Conservation (phyloP, 2,797 vertebrate species). For the Prionace glauca region DNA sequence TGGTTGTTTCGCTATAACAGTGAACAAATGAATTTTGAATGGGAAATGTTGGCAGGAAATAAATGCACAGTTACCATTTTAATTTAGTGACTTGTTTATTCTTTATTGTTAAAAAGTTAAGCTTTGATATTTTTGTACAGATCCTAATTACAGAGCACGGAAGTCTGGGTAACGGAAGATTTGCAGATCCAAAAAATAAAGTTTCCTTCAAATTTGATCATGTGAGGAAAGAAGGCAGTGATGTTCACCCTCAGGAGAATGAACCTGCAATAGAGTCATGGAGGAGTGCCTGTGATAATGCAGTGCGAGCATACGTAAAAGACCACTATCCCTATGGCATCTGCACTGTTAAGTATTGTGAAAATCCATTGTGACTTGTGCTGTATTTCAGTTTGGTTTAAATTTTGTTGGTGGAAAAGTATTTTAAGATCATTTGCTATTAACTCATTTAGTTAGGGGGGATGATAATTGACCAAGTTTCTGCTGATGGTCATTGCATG, state of each 20-base stretch:
- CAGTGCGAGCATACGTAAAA: slow-evolving; percentile 78
- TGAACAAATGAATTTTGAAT: background rate
- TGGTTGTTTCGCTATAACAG: background rate
- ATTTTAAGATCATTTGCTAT: background rate
- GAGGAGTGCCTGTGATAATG: slow-evolving; percentile 81
- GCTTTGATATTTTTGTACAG: slow-evolving; percentile 52
- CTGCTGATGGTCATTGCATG: background rate
- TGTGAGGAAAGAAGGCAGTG: slow-evolving; percentile 83
- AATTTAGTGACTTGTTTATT: background rate
- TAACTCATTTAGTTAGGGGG: too few species aligned
- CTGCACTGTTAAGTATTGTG: slow-evolving; percentile 67
- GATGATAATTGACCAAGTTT: background rate
- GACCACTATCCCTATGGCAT: slow-evolving; percentile 87
- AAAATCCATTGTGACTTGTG: background rate
- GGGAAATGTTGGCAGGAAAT: background rate
- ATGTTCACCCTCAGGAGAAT: slow-evolving; percentile 69
- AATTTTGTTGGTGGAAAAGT: background rate
- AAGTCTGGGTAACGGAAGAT: slow-evolving; percentile 82
- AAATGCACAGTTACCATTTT: background rate
- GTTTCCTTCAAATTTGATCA: slow-evolving; percentile 93
- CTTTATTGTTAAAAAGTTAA: background rate
- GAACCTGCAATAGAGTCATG: slow-evolving; percentile 68
- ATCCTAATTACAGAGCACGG: slow-evolving; percentile 92
- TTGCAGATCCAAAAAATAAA: slow-evolving; percentile 87
- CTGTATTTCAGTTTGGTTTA: background rate